Base-by-base conservation (phyloP, 2,113 vertebrate genomes). In the Lasiurus borealis region DNA sequence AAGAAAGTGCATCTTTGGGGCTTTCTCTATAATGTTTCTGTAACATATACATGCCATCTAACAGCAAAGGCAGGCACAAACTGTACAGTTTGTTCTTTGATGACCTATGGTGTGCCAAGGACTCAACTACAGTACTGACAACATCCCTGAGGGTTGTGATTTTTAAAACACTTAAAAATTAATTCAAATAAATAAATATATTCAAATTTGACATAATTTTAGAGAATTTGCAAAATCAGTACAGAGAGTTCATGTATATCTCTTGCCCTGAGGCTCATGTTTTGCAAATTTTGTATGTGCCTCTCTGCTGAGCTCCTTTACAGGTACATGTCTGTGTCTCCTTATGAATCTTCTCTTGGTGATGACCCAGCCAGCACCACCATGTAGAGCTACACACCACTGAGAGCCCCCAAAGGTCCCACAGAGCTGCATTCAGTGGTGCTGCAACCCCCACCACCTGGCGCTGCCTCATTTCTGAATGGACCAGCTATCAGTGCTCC, bases 121-220 rank as follows among this genome's bases (percentile, higher is more conserved):
- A 50, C 23, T 88, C 34, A 73, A 29, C 46, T 34, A 31, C 7
- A 8, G 36, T 72, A 19, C 16, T 68, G 21, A 59, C 21, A 75
- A 19, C 52, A 69, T 54, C 72, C 87, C 11, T 88, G 69, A 76
- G 29, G 57, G 12, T 27, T 34, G 27, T 85, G 72, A 72, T 34
- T 50, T 71, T 73, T 18, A 59, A 71, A 82, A 77, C 40, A 71
- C 76, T 57, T 66, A 64, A 34, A 81, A 73, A 75, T 81, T 62
- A 81, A 75, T 29, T 89, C 40, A 59, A 75, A 69, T 86, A 77
- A 89, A 68, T 84, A 90, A 82, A 40, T 50, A 54, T 11, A 59
- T 59, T 59, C 59, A 46, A 86, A 73, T 85, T 34, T 50, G 23
- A 64, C 62, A 48, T 54, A 54, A 69, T 71, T 78, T 81, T 62